Percentiles rank a stretch among this genome's conserved stretches.
Conservation (phyloP, 92 coral and sea anemone genomes). For the Pocillopora grandis region DNA sequence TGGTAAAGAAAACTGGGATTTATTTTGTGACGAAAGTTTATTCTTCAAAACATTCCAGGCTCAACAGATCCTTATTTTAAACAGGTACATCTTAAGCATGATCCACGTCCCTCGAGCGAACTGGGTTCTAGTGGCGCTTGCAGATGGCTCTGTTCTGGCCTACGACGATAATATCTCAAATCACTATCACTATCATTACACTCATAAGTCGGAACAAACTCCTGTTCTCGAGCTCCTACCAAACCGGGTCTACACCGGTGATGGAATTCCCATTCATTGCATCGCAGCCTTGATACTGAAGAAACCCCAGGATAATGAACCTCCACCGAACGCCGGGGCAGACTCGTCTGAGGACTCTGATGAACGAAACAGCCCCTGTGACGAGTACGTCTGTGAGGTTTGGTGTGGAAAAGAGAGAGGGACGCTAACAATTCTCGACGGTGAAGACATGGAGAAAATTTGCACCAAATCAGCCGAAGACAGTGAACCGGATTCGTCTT, state of each 20-base stretch:
- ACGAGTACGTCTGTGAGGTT: conserved; percentile 66
- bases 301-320: conserved; percentile 45
- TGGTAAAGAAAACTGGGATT: background rate
- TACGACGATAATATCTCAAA: conserved; percentile 92
- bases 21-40: background rate
- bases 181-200: conserved; percentile 82
- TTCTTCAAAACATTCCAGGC: background rate
- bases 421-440: conserved; percentile 87
- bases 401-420: conserved; percentile 98
- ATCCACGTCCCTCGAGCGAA: conserved; percentile 92
- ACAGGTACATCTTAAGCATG: conserved; percentile 88
- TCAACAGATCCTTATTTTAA: background rate
- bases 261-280: conserved; percentile 80
- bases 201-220: conserved; percentile 54
- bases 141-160: conserved; percentile 88
- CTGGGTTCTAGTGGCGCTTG: conserved; percentile 92
- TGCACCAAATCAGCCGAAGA: conserved; percentile 86
- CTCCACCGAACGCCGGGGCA: conserved; percentile 1
- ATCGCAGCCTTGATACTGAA: conserved; percentile 85
- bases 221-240: conserved; percentile 88
- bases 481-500: conserved; percentile 73
- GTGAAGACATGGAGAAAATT: conserved; percentile 78
- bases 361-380: conserved; percentile 41
- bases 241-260: conserved; percentile 85
- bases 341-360: conserved; percentile 47